phyloP scores from a whole-genome alignment of 2,797 vertebrate species.

The Fistularia commersonii region DNA sequence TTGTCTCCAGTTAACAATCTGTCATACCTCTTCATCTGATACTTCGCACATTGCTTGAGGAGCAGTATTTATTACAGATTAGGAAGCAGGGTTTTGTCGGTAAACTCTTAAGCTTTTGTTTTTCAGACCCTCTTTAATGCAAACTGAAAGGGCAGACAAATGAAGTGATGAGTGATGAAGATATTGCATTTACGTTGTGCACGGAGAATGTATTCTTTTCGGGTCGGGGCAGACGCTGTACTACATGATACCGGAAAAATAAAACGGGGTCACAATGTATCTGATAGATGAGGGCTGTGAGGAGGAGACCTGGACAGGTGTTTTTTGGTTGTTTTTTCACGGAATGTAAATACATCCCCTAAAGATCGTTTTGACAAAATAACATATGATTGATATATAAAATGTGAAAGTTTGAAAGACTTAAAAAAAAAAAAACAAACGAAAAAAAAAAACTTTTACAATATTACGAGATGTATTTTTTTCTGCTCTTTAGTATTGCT shows the following conservation, averaged over 20 bases:
- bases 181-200: slow-evolving; percentile 62
- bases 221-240: slow-evolving; percentile 54
- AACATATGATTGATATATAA: slow-evolving; percentile 58
- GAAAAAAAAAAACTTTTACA: slow-evolving; percentile 7
- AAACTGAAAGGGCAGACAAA: slow-evolving; percentile 47
- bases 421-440: slow-evolving; percentile 8
- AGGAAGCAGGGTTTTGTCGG: slow-evolving; percentile 35
- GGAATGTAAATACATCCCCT: slow-evolving; percentile 78
- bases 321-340: slow-evolving; percentile 30
- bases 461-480: slow-evolving; percentile 20
- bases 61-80: slow-evolving; percentile 64
- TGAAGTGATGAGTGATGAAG: slow-evolving; percentile 50
- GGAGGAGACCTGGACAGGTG: slow-evolving; percentile 18
- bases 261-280: slow-evolving; percentile 22
- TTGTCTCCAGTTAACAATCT: slow-evolving; percentile 67
- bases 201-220: slow-evolving; percentile 74
- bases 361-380: slow-evolving; percentile 64
- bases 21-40: slow-evolving; percentile 74
- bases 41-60: slow-evolving; percentile 47
- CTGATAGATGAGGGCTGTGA: slow-evolving; percentile 23
- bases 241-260: slow-evolving; percentile 45
- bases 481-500: slow-evolving; percentile 65
- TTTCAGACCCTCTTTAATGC: slow-evolving; percentile 52
- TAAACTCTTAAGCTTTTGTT: slow-evolving; percentile 44
- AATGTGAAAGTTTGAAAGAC: slow-evolving; percentile 50